These are phyloP conservation scores for Aphelenchoides bicaudatus DNA, from an alignment of 2,888 invertebrate genomes.

Conservation along the genomic window DNA sequence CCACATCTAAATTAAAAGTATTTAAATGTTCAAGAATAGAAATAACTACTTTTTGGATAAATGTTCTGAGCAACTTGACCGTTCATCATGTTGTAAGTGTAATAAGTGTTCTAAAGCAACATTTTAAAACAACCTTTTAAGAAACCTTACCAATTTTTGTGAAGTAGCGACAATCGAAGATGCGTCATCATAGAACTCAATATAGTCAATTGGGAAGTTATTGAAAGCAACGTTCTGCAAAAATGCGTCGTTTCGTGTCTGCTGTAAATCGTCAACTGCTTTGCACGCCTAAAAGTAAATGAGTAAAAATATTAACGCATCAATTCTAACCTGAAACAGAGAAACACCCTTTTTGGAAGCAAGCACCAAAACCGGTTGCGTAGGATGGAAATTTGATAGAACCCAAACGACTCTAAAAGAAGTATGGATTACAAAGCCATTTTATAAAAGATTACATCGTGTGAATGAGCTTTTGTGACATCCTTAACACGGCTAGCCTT, in stretches of 20 bases:
- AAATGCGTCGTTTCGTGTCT: conserved; percentile 28
- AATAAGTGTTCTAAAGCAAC: conserved; percentile 25
- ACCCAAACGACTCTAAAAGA: background rate
- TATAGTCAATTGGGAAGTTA: conserved; percentile 22
- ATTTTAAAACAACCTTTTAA: conserved; percentile 1
- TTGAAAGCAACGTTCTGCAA: conserved; percentile 33
- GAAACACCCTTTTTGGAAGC: conserved; percentile 22
- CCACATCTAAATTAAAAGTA: no score
- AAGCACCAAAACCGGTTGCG: conserved; percentile 33
- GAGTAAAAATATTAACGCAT: background rate
- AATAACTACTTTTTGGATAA: conserved; percentile 16
- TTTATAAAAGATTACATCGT: conserved; percentile 16
- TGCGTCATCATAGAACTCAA: conserved; percentile 32
- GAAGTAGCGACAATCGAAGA: conserved; percentile 26
- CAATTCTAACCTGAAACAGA: conserved; percentile 28
- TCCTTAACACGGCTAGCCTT: conserved; percentile 19
- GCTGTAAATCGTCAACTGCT: conserved; percentile 21
- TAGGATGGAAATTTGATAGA: conserved; percentile 30
- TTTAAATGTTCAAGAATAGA: no score
- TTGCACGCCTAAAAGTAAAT: conserved; percentile 1
- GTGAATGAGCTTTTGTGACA: conserved; percentile 25
- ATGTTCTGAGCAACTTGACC: conserved; percentile 8
- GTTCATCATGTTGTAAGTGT: conserved; percentile 28
- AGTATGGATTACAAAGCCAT: background rate
- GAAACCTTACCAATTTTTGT: background rate